Evolutionary conservation across 1,140 invertebrate species (phyloP), one percentile per base, ranked within the genome.

Genomic region (Thaumetopoea pityocampa): DNA sequence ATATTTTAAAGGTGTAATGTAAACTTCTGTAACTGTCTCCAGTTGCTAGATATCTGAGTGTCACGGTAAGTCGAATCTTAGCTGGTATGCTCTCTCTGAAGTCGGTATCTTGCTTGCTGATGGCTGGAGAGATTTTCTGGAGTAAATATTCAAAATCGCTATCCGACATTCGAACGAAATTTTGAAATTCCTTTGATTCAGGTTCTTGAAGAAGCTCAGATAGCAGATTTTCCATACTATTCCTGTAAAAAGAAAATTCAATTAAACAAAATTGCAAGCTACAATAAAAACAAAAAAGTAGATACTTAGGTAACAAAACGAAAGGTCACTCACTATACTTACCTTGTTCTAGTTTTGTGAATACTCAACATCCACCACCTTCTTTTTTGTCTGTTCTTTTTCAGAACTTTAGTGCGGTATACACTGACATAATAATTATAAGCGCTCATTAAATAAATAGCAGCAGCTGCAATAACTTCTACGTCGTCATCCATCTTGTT

Each of bases 11-110:
- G 3, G 35, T 9, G 19, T 41, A 24, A 29, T 44, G 40, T 4
- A 40, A 11, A 11, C 19, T 23, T 27, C 22, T 23, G 8, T 36
- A 36, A 23, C 20, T 24, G 12, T 32, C 32, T 16, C 40, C 48
- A 33, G 53, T 41, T 14, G 53, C 53, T 23, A 56, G 27, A 43
- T 10, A 56, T 41, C 53, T 22, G 12, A 51, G 19, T 38, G 48
- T 56, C 35, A 51, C 15, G 20, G 45, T 48, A 4, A 52, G 17
- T n/a, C 37, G 20, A 9, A 38, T 35, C 36, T 36, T 46, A 6
- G 35, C 15, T 20, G 55, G 55, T 22, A 58, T 43, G 5, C 38
- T 34, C 27, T 53, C 32, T 36, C 55, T 34, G 15, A 33, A 44
- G 11, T 50, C 8, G 4, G 50, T 58, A 42, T 53, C 37, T 9